Conservation (phyloP, 2,797 vertebrate species). For the Vipera ursinii region DNA sequence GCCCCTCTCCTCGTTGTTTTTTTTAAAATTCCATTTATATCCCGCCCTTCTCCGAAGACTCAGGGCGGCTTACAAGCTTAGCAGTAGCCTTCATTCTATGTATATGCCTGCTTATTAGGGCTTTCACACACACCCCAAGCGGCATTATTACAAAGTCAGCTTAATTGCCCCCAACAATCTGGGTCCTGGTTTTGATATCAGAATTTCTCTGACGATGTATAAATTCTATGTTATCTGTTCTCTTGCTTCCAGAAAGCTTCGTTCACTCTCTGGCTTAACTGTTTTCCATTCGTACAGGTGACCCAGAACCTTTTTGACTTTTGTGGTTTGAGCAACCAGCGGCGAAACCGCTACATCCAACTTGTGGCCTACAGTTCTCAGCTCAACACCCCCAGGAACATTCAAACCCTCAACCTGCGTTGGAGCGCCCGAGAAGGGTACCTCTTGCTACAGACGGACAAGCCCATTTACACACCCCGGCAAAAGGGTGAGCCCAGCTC, state of each 20-base stretch:
- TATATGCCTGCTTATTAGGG: too few relatives aligned
- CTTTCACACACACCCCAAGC: too few relatives aligned
- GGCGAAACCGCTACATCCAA: neutral
- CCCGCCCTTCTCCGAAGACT: too few relatives aligned
- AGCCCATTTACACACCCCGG: slow-evolving; percentile 22
- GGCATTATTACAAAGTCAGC: too few relatives aligned
- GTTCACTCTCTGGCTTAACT: neutral
- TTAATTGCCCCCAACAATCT: too few relatives aligned
- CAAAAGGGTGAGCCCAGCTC: slow-evolving; percentile 3
- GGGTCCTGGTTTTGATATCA: too few relatives aligned
- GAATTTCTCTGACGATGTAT: too few relatives aligned
- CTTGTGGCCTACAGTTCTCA: neutral
- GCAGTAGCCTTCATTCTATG: too few relatives aligned
- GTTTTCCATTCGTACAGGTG: neutral
- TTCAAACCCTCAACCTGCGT: slow-evolving; percentile 25
- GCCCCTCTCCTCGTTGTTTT: too few relatives aligned
- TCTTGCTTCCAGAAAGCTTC: neutral
- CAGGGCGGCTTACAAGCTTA: too few relatives aligned
- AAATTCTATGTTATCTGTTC: neutral
- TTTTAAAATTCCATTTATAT: too few relatives aligned
- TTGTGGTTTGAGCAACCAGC: neutral
- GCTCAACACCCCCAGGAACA: neutral
- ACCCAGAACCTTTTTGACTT: neutral
- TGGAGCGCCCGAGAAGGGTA: slow-evolving; percentile 12
- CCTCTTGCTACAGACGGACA: slow-evolving; percentile 21